Conservation (phyloP, 2,888 invertebrate species). For the Pollenia griseotomentosa region DNA sequence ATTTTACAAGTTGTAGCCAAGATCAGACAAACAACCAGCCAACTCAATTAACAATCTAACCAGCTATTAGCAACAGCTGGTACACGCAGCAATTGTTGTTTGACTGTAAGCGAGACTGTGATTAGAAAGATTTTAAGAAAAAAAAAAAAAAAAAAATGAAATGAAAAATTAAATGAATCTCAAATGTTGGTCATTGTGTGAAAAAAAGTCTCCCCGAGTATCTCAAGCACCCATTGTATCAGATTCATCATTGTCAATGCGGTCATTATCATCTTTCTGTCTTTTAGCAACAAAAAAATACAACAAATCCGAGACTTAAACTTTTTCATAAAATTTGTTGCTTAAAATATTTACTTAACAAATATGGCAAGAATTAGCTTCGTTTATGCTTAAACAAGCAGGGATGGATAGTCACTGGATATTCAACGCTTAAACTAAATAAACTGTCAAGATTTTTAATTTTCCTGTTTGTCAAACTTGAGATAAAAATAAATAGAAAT, state of each 20-base stretch:
- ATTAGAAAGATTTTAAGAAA: constrained; percentile 22
- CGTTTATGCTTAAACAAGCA: constrained; percentile 5
- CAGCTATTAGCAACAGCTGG: constrained; percentile 31
- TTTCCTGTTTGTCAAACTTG: neutral
- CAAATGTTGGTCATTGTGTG: constrained; percentile 27
- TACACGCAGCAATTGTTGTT: neutral
- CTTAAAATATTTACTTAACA: constrained; percentile 12
- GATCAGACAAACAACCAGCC: constrained; percentile 4
- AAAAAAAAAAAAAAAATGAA: constrained; percentile 10
- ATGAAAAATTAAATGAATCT: neutral
- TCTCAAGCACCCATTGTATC: neutral
- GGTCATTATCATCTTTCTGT: constrained; percentile 4
- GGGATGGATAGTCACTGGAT: neutral
- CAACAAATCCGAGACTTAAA: neutral
- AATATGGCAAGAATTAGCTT: constrained; percentile 22
- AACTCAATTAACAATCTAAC: constrained; percentile 16
- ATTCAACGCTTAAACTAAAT: neutral
- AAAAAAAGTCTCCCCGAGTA: neutral
- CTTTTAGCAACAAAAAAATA: neutral
- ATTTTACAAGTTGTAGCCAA: constrained; percentile 41
- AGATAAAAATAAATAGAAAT: neutral
- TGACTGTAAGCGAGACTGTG: constrained; percentile 1
- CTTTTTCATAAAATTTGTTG: neutral
- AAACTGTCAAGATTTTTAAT: neutral
- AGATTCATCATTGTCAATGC: constrained; percentile 23